These are phyloP conservation scores for Mythimna pallens DNA, from an alignment of 2,888 invertebrate species.

Conservation along the genomic window DNA sequence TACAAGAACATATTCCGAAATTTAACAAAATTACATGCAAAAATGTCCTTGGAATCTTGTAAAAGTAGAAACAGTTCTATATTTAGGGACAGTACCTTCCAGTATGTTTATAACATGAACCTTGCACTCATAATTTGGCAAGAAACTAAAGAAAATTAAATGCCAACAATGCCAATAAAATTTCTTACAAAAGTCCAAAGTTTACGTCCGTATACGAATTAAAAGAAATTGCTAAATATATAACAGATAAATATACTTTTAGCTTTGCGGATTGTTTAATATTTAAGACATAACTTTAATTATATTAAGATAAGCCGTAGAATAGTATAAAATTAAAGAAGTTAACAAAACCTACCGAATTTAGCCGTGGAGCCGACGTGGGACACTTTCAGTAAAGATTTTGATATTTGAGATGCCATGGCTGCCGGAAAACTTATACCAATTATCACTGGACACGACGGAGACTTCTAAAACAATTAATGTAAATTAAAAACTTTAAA, in stretches of 20 bases:
- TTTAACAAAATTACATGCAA: not conserved
- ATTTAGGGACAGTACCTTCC: conserved; percentile 34
- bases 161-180: conserved; percentile 75
- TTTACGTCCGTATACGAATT: conserved; percentile 68
- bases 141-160: conserved; percentile 64
- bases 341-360: conserved; percentile 79
- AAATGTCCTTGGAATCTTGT: conserved; percentile 13
- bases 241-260: not conserved
- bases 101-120: conserved; percentile 43
- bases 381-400: conserved; percentile 83
- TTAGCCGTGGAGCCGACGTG: conserved; percentile 82
- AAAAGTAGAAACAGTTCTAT: conserved; percentile 11
- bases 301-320: not conserved
- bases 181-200: conserved; percentile 77
- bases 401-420: conserved; percentile 88
- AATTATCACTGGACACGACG: conserved; percentile 63
- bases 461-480: conserved; percentile 70
- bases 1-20: conserved; percentile 64
- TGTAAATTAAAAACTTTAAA: conserved; percentile 61
- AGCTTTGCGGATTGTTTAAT: not conserved
- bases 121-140: conserved; percentile 69
- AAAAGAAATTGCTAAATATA: conserved; percentile 17
- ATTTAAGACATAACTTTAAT: not conserved
- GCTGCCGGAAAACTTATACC: conserved; percentile 64
- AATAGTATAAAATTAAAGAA: conserved; percentile 15